Percentiles rank a stretch among this genome's conserved stretches.
phyloP scores from a whole-genome alignment of 2,113 vertebrate genomes.

The Pelmatolapia mariae region DNA sequence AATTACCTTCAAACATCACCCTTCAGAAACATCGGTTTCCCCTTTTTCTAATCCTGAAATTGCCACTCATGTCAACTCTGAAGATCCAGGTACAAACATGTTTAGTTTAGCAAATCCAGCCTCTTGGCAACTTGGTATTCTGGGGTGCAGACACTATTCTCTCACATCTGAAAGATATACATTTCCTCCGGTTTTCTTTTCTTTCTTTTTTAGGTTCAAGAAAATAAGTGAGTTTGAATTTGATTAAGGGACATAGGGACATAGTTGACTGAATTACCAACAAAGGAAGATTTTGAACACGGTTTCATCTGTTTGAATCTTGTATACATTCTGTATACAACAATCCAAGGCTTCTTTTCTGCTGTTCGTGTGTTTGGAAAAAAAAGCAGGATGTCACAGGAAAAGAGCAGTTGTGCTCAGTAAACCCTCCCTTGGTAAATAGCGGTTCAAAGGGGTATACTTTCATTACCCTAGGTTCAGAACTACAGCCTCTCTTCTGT shows the following conservation, averaged over 20 bases:
- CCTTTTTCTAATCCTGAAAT: conserved; percentile 55
- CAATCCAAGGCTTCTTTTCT: neutral
- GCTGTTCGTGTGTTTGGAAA: neutral
- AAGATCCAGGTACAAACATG: conserved; percentile 43
- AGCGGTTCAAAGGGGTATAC: conserved; percentile 44
- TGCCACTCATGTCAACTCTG: conserved; percentile 24
- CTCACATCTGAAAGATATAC: neutral
- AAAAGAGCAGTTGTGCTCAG: conserved; percentile 24
- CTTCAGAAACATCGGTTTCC: conserved; percentile 36
- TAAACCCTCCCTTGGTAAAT: conserved; percentile 46
- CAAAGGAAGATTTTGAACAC: neutral
- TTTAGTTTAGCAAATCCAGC: conserved; percentile 3
- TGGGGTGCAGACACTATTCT: neutral
- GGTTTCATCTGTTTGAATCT: neutral
- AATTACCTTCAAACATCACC: conserved; percentile 7
- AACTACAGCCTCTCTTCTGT: conserved; percentile 5
- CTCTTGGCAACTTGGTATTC: conserved; percentile 1
- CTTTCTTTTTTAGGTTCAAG: neutral
- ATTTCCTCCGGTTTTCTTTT: neutral
- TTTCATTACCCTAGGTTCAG: conserved; percentile 33
- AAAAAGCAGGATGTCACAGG: conserved; percentile 6
- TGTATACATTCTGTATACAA: neutral
- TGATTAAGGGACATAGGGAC: neutral
- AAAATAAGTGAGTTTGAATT: neutral
- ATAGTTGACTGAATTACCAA: neutral